Evolutionary conservation across 2,113 vertebrate species (phyloP).

Genomic region (Saccopteryx bilineata): DNA sequence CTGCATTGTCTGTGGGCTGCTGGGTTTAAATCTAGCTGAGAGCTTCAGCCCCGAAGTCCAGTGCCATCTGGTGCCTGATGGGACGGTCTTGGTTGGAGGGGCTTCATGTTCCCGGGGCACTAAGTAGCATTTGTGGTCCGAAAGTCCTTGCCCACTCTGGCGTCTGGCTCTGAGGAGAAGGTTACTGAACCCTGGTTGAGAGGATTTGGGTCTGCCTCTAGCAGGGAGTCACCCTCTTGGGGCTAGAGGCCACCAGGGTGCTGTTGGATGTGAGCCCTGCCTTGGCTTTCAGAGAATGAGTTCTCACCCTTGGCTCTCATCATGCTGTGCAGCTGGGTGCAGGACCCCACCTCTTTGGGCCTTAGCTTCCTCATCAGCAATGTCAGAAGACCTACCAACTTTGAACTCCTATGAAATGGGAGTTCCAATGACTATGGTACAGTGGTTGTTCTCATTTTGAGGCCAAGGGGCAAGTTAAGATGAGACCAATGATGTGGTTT

Average conservation of each 20-base stretch:
- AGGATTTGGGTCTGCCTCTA: neutral
- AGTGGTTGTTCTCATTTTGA: neutral
- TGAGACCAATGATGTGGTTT: neutral
- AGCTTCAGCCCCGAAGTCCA: neutral
- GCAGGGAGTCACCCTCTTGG: neutral
- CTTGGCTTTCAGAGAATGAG: neutral
- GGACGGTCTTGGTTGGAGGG: neutral
- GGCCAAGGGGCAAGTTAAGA: neutral
- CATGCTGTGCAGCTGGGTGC: neutral
- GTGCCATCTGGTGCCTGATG: constrained; percentile 64
- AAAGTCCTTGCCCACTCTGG: accelerated
- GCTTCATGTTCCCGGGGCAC: neutral
- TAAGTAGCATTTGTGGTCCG: neutral
- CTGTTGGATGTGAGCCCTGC: neutral
- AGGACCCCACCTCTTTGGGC: neutral
- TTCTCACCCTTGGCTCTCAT: accelerated
- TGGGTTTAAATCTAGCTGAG: neutral
- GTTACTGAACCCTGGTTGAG: neutral
- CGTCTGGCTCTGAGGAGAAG: neutral
- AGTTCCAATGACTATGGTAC: neutral
- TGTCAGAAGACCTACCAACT: neutral
- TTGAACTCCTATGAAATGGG: neutral
- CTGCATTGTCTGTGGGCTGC: neutral
- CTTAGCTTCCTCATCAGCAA: neutral
- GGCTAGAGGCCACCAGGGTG: accelerated